Conservation (phyloP, 2,888 invertebrate genomes). For the Cyaniris semiargus region DNA sequence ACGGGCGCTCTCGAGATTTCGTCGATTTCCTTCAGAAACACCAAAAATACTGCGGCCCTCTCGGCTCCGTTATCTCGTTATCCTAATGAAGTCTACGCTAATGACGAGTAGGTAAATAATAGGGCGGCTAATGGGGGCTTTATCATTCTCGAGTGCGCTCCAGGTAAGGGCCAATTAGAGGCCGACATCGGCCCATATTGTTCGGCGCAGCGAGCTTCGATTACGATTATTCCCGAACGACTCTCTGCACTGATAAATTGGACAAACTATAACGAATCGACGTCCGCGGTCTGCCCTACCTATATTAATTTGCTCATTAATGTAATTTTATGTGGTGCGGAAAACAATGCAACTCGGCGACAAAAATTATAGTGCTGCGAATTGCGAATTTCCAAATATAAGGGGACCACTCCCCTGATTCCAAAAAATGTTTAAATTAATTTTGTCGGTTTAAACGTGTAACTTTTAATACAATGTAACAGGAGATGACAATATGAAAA, state of each 20-base stretch:
- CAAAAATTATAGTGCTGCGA: background rate
- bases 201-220: constrained; percentile 76
- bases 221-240: constrained; percentile 78
- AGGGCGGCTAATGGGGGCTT: constrained; percentile 81
- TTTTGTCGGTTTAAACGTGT: background rate
- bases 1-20: constrained; percentile 53
- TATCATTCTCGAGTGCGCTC: constrained; percentile 81
- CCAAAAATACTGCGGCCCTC: constrained; percentile 65
- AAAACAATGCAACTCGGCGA: background rate
- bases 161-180: constrained; percentile 81
- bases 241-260: constrained; percentile 77
- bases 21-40: constrained; percentile 65
- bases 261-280: constrained; percentile 78
- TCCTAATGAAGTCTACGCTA: constrained; percentile 81
- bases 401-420: background rate
- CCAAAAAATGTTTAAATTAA: background rate
- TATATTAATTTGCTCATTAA: constrained; percentile 69
- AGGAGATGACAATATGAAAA: background rate
- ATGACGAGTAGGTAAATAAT: constrained; percentile 82
- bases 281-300: constrained; percentile 66
- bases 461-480: background rate
- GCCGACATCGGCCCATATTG: constrained; percentile 79
- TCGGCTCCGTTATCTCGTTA: constrained; percentile 79
- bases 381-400: background rate
- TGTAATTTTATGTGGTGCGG: constrained; percentile 40